Evolutionary conservation across 1,140 invertebrate genomes (phyloP), one percentile per base, ranked within the genome.

Genomic region (Cyclargus thomasi): DNA sequence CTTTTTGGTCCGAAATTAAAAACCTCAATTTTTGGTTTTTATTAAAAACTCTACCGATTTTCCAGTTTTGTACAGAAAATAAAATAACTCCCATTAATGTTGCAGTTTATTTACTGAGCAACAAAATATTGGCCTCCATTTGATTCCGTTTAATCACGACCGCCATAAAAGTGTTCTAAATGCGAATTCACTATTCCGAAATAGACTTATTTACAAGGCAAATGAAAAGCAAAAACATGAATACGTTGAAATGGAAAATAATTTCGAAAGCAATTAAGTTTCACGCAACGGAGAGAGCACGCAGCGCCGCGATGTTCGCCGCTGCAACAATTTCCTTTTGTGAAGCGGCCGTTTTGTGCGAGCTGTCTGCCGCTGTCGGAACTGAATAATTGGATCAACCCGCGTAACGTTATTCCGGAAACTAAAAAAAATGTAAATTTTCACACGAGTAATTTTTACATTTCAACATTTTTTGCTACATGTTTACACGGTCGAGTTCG

Each of bases 351-450:
- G 55, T 59, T 59, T 59, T 59, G 55, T 59, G 55, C 4, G 53
- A 55, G 53, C 53, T 20, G 53, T 55, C 53, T 55, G 55, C 55
- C 17, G 17, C 55, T 59, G 55, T 59, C 17, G 55, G 55, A 59
- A 59, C 55, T 59, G 18, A 20, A 20, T 59, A 59, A 59, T 59
- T 59, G 55, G 55, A 59, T 59, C 55, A 59, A 59, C 55, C 55
- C 20, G 18, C 55, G 55, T 59, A 59, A 59, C 55, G 55, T 59
- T 18, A 18, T 59, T 59, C 55, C 20, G 55, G 18, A 59, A 21
- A 21, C 1, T 55, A 22, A 21, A 20, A 21, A 55, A 59, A 20
- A 20, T 5, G 20, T 21, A 8, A 47, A 16, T 47, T 47, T 47
- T 47, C 39, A 47, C 39, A 47, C 39, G 39, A 47, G 14, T 47